A percentile compares a stretch with the other conserved stretches of the same genome.
These are phyloP conservation scores for Ploceus nigricollis DNA, from an alignment of 2,113 vertebrate species.

Conservation along the genomic window DNA sequence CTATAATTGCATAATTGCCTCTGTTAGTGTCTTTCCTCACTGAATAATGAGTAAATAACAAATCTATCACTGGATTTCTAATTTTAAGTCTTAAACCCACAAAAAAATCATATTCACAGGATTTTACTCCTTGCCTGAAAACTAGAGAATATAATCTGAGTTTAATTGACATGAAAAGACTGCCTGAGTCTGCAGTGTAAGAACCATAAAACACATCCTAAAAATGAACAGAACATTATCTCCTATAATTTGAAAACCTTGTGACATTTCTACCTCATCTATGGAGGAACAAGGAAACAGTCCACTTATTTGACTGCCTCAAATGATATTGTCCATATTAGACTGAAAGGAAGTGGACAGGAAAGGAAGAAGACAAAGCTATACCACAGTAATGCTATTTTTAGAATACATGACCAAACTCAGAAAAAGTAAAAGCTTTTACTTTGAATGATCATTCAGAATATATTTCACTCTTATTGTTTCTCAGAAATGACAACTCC, in stretches of 20 bases:
- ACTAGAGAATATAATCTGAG: neutral
- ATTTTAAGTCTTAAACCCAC: neutral
- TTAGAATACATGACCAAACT: neutral
- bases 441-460: neutral
- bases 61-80: neutral
- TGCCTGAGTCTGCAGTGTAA: neutral
- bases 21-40: neutral
- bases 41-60: constrained; percentile 2
- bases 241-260: neutral
- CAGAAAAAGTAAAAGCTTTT: neutral
- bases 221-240: neutral
- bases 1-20: neutral
- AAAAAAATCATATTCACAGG: neutral
- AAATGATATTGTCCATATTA: neutral
- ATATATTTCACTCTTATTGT: neutral
- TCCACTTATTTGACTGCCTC: neutral
- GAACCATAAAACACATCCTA: neutral
- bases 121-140: neutral
- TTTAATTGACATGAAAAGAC: neutral
- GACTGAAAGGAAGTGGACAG: neutral
- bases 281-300: neutral
- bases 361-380: neutral
- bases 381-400: neutral
- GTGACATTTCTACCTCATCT: neutral
- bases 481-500: neutral